phyloP scores from a whole-genome alignment of 2,113 vertebrate genomes.

The Alligator mississippiensis region DNA sequence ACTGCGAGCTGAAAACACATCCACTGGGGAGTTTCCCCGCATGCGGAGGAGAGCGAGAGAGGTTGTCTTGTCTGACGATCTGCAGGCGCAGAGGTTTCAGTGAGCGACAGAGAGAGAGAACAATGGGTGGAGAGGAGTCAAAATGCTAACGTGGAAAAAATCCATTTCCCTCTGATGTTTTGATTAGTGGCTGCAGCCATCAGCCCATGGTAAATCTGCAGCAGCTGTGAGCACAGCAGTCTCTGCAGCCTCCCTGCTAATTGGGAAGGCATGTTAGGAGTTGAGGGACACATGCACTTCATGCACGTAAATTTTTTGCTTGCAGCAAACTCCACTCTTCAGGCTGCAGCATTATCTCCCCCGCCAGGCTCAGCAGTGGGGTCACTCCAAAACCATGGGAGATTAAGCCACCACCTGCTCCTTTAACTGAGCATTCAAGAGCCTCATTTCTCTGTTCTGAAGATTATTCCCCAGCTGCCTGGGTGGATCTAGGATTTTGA shows the following conservation, averaged over 20 bases:
- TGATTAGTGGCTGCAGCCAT: accelerated
- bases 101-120: accelerated
- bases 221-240: neutral
- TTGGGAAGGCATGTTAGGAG: accelerated
- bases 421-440: accelerated
- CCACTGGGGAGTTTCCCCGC: neutral
- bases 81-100: neutral
- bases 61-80: neutral
- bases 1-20: neutral
- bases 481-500: no score
- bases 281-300: accelerated
- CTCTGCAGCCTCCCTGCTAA: accelerated
- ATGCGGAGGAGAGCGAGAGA: neutral
- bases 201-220: neutral
- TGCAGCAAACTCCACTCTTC: neutral
- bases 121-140: accelerated
- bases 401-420: accelerated
- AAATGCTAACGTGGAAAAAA: accelerated
- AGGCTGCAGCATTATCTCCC: neutral
- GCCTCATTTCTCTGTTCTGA: no score
- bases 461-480: no score
- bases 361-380: neutral
- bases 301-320: accelerated
- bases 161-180: accelerated
- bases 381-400: neutral